phyloP scores from a whole-genome alignment of 2,888 invertebrate genomes.

The Acronicta leporina region DNA sequence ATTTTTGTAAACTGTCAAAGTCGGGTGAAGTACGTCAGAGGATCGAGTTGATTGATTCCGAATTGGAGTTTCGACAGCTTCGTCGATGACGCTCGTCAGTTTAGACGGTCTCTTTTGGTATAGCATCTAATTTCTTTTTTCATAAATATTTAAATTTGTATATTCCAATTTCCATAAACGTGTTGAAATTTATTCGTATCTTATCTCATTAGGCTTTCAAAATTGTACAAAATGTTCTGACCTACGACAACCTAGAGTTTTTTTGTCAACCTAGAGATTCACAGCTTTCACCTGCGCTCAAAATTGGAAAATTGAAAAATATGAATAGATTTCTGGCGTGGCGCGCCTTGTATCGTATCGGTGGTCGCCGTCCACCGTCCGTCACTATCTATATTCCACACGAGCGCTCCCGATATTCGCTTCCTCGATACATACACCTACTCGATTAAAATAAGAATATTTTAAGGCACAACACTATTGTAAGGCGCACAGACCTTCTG shows the following conservation, averaged over 20 bases:
- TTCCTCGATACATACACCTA: constrained; percentile 81
- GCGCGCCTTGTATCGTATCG: constrained; percentile 69
- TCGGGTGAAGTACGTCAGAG: constrained; percentile 75
- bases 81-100: constrained; percentile 15
- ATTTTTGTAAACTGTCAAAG: constrained; percentile 78
- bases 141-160: background rate
- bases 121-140: background rate
- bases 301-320: constrained; percentile 77
- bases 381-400: constrained; percentile 87
- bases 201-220: background rate
- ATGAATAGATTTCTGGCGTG: constrained; percentile 76
- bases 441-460: constrained; percentile 87
- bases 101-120: constrained; percentile 20
- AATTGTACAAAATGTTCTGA: constrained; percentile 13
- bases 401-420: constrained; percentile 78
- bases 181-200: background rate
- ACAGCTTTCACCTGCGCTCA: constrained; percentile 51
- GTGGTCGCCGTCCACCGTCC: constrained; percentile 77
- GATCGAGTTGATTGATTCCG: constrained; percentile 79
- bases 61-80: constrained; percentile 71
- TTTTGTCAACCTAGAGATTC: no score
- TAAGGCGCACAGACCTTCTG: constrained; percentile 65
- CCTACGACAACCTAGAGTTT: constrained; percentile 22
- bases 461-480: constrained; percentile 79
- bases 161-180: background rate